phyloP scores from a whole-genome alignment of 1,140 invertebrate species.

The Elymnias hypermnestra region DNA sequence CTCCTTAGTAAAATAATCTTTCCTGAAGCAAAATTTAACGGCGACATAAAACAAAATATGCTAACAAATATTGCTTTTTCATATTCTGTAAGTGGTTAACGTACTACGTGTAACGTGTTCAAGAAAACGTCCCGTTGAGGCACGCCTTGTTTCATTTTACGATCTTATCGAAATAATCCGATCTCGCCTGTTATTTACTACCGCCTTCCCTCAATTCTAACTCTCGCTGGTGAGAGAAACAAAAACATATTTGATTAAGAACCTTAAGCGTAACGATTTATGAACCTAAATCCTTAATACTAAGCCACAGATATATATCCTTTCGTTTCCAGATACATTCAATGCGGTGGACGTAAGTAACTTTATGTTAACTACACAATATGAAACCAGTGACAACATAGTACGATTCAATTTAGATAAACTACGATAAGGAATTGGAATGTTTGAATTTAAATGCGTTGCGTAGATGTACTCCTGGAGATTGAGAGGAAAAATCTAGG shows the following conservation, averaged over 20 bases:
- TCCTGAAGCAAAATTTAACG: background rate
- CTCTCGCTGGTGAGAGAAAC: slow-evolving; percentile 35
- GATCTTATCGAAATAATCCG: slow-evolving; percentile 75
- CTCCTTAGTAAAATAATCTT: no score
- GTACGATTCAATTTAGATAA: slow-evolving; percentile 46
- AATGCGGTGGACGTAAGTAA: slow-evolving; percentile 31
- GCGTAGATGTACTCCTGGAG: slow-evolving; percentile 43
- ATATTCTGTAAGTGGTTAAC: slow-evolving; percentile 18
- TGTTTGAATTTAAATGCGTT: slow-evolving; percentile 26
- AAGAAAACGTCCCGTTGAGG: slow-evolving; percentile 58
- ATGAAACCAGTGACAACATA: slow-evolving; percentile 34
- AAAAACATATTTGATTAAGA: slow-evolving; percentile 34
- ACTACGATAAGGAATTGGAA: slow-evolving; percentile 20
- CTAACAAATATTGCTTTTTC: slow-evolving; percentile 17
- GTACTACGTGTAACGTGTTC: slow-evolving; percentile 48
- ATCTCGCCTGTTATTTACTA: slow-evolving; percentile 72
- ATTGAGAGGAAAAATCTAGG: slow-evolving; percentile 67
- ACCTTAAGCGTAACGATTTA: slow-evolving; percentile 36
- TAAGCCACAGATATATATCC: slow-evolving; percentile 32
- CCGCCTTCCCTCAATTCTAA: slow-evolving; percentile 55
- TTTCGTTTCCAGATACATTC: slow-evolving; percentile 34
- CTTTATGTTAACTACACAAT: slow-evolving; percentile 28
- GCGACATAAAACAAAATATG: slow-evolving; percentile 1
- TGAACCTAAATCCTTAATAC: slow-evolving; percentile 37
- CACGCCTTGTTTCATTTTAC: slow-evolving; percentile 70